These are phyloP conservation scores for Hololepta plana DNA, from an alignment of 2,888 invertebrate genomes.

Conservation along the genomic window DNA sequence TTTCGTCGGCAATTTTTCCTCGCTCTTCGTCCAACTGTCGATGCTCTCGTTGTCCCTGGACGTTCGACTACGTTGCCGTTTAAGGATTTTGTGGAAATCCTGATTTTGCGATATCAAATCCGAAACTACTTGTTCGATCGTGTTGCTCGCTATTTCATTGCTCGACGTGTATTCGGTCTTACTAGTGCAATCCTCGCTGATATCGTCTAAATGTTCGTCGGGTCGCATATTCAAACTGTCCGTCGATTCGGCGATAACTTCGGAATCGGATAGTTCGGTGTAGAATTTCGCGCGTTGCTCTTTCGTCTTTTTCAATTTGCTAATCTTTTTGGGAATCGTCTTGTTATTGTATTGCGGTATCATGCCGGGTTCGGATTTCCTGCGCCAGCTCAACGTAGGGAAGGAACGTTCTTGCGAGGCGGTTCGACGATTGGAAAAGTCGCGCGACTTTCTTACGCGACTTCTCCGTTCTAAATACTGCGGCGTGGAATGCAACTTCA, in stretches of 20 bases:
- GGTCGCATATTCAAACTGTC: too few relatives aligned
- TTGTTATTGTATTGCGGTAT: conserved; percentile 40
- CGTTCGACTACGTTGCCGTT: conserved; percentile 50
- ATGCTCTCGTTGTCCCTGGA: too few relatives aligned
- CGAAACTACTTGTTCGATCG: conserved; percentile 60
- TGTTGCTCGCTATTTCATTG: too few relatives aligned
- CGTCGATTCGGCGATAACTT: conserved; percentile 43
- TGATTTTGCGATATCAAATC: conserved; percentile 67
- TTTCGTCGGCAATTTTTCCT: conserved; percentile 53
- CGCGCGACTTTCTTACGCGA: conserved; percentile 39
- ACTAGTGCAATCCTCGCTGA: not conserved
- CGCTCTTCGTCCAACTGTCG: conserved; percentile 31
- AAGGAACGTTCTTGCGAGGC: conserved; percentile 30
- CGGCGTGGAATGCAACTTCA: conserved; percentile 67
- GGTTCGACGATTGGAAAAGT: conserved; percentile 22
- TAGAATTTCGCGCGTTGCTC: conserved; percentile 43
- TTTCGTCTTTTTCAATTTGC: conserved; percentile 49
- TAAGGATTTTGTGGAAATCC: conserved; percentile 62
- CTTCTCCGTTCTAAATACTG: conserved; percentile 80
- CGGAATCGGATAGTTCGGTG: conserved; percentile 44
- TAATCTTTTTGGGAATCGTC: conserved; percentile 50
- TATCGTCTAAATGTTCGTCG: conserved; percentile 29
- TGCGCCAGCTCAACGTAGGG: conserved; percentile 44
- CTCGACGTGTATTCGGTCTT: too few relatives aligned
- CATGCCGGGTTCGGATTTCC: conserved; percentile 55